Conservation (phyloP, 1,140 invertebrate genomes). For the Capitella teleta region DNA sequence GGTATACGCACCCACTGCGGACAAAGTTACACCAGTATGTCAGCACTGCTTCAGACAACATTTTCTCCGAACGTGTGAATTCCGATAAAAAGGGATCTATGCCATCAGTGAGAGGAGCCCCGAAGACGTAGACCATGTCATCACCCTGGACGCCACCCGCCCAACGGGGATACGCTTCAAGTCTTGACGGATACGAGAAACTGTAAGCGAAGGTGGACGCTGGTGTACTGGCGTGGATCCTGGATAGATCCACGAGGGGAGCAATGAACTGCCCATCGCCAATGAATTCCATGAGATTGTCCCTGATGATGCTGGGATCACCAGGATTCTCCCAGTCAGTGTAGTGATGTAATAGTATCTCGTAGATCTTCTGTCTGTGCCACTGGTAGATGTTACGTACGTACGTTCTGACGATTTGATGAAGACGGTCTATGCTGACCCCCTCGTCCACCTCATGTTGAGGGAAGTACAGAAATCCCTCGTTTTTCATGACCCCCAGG, state of each 20-base stretch:
- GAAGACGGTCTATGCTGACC: slow-evolving; percentile 69
- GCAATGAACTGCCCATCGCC: slow-evolving; percentile 80
- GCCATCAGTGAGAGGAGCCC: slow-evolving; percentile 67
- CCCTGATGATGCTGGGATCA: slow-evolving; percentile 82
- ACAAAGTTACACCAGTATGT: slow-evolving; percentile 94
- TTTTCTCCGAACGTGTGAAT: slow-evolving; percentile 54
- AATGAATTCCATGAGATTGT: slow-evolving; percentile 80
- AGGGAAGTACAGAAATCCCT: slow-evolving; percentile 77
- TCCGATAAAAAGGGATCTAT: slow-evolving; percentile 4
- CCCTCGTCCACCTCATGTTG: slow-evolving; percentile 83
- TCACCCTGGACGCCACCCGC: slow-evolving; percentile 84
- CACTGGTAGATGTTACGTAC: slow-evolving; percentile 73
- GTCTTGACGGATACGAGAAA: slow-evolving; percentile 86
- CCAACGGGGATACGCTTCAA: slow-evolving; percentile 63
- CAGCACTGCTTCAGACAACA: slow-evolving; percentile 83
- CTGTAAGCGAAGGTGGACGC: slow-evolving; percentile 46
- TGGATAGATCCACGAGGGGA: slow-evolving; percentile 79
- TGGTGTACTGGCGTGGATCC: slow-evolving; percentile 63
- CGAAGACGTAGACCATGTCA: slow-evolving; percentile 84
- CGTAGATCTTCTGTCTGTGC: slow-evolving; percentile 92
- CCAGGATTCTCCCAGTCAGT: slow-evolving; percentile 82
- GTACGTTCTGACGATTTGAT: slow-evolving; percentile 84
- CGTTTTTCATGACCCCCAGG: slow-evolving; percentile 81
- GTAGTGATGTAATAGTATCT: slow-evolving; percentile 93
- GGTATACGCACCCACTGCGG: slow-evolving; percentile 77